Conservation (phyloP, 2,888 invertebrate genomes). For the Vanessa cardui region DNA sequence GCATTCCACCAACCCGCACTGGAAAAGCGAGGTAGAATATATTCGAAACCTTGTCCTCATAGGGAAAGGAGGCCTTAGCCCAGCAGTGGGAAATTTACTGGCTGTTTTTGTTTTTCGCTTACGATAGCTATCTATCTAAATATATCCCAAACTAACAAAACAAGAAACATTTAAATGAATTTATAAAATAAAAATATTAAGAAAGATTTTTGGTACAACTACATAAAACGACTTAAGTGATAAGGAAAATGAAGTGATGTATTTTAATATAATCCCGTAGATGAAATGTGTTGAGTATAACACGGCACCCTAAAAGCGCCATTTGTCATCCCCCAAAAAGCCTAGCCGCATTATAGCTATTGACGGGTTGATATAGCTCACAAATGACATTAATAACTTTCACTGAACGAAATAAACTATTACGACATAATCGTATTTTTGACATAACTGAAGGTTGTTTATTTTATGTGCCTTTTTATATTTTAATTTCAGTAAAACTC, state of each 20-base stretch:
- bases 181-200: background rate
- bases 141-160: too few relatives aligned
- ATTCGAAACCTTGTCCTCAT: too few relatives aligned
- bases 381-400: conserved; percentile 34
- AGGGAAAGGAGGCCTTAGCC: too few relatives aligned
- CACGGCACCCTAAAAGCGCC: conserved; percentile 51
- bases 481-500: too few relatives aligned
- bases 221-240: background rate
- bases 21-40: too few relatives aligned
- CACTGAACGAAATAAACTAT: conserved; percentile 2
- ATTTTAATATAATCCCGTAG: conserved; percentile 33
- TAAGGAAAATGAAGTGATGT: conserved; percentile 24
- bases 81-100: too few relatives aligned
- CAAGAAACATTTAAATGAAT: too few relatives aligned
- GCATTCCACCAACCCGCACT: too few relatives aligned
- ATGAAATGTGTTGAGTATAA: conserved; percentile 42
- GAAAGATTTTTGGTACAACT: background rate
- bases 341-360: conserved; percentile 47
- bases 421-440: background rate
- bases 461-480: too few relatives aligned
- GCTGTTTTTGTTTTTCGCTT: too few relatives aligned
- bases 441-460: background rate
- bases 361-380: conserved; percentile 47
- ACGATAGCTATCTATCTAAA: too few relatives aligned
- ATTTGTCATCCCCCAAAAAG: conserved; percentile 56